Conservation (phyloP, 2,113 vertebrate genomes). For the Corynorhinus townsendii region DNA sequence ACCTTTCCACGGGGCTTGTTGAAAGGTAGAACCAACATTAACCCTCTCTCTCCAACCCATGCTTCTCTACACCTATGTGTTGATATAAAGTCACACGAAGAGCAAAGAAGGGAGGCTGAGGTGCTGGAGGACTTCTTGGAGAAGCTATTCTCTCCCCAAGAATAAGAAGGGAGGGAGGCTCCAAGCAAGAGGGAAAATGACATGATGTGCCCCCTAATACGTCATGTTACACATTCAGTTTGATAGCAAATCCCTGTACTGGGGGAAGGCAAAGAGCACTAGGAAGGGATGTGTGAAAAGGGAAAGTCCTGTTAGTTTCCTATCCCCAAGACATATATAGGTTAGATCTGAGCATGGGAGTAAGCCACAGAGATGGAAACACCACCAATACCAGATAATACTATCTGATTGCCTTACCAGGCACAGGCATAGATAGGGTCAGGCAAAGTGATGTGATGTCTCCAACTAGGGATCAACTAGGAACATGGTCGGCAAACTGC, state of each 20-base stretch:
- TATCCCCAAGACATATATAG: background rate
- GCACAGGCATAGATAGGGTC: fast-evolving
- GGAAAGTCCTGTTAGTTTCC: background rate
- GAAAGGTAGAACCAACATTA: background rate
- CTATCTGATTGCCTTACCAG: background rate
- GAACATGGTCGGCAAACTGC: background rate
- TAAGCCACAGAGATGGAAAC: background rate
- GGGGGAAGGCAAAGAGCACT: background rate
- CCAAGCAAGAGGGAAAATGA: background rate
- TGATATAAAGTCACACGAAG: background rate
- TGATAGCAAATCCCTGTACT: background rate
- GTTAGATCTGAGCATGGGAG: background rate
- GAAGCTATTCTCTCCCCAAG: background rate
- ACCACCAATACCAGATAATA: background rate
- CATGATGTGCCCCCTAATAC: background rate
- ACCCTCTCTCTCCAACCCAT: too few relatives aligned
- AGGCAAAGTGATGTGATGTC: background rate
- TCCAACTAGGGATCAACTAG: background rate
- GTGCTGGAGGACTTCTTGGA: background rate
- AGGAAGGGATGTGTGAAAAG: background rate
- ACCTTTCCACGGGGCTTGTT: background rate
- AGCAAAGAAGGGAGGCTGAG: background rate
- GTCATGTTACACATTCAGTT: background rate
- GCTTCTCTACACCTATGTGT: fast-evolving
- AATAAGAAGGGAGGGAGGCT: background rate